Base-by-base conservation (phyloP, 1,140 invertebrate genomes). In the Metaphire vulgaris region DNA sequence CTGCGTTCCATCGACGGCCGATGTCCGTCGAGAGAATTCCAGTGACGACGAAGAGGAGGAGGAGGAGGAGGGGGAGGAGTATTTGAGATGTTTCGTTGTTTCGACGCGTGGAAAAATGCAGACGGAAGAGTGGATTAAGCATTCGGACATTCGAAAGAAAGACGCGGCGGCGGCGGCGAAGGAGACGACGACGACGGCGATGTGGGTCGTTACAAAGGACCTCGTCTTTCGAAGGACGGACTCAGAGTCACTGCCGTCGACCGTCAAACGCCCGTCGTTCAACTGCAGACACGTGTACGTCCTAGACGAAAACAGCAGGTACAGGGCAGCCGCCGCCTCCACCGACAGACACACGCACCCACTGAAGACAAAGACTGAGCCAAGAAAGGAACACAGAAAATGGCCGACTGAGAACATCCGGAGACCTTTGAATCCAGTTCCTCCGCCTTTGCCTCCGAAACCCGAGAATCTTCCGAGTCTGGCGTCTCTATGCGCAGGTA, bases 361-460 rank as follows among this genome's bases (percentile, higher is more conserved):
- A 12, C n/a, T n/a, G n/a, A n/a, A n/a, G n/a, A n/a, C n/a, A n/a
- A n/a, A n/a, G n/a, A n/a, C n/a, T n/a, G n/a, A n/a, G n/a, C n/a
- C n/a, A n/a, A n/a, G n/a, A n/a, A n/a, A n/a, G n/a, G n/a, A n/a
- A n/a, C n/a, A n/a, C n/a, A n/a, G n/a, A n/a, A n/a, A n/a, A n/a
- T n/a, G n/a, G n/a, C n/a, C n/a, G n/a, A n/a, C n/a, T n/a, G n/a
- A n/a, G n/a, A n/a, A n/a, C n/a, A n/a, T n/a, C n/a, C n/a, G n/a
- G n/a, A n/a, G n/a, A n/a, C n/a, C n/a, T n/a, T n/a, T n/a, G n/a
- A n/a, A n/a, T n/a, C n/a, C n/a, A n/a, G n/a, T n/a, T 41, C 76
- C 76, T 1, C 76, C 76, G 31, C 76, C 76, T 15, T 29, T 77
- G 64, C 76, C 76, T 31, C 76, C 76, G 14, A 77, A 77, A 68